phyloP scores from a whole-genome alignment of 2,797 vertebrate genomes.

The Avahi laniger region DNA sequence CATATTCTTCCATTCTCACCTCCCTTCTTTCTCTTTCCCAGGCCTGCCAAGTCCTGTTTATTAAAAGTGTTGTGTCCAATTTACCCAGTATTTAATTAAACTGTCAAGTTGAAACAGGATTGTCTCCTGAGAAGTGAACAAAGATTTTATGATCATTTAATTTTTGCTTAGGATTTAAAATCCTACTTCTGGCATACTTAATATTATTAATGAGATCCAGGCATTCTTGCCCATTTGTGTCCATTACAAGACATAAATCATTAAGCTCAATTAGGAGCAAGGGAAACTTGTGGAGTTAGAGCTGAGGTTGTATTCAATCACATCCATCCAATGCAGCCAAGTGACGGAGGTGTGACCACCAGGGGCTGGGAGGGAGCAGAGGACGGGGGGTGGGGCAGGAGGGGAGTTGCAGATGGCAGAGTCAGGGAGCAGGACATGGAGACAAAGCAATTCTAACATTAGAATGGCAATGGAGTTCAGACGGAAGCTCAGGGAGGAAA shows the following conservation, averaged over 20 bases:
- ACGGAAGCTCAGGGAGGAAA: neutral
- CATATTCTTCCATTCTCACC: constrained; percentile 47
- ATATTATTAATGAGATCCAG: constrained; percentile 79
- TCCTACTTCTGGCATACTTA: constrained; percentile 70
- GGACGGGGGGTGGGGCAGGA: neutral
- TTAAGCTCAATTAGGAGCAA: constrained; percentile 68
- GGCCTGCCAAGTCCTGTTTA: constrained; percentile 71
- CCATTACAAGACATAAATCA: constrained; percentile 76
- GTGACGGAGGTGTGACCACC: neutral
- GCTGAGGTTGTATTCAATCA: neutral
- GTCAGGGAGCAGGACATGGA: neutral
- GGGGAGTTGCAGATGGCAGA: neutral
- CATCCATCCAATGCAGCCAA: neutral
- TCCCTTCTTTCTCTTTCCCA: constrained; percentile 48
- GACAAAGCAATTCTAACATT: neutral
- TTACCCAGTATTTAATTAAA: constrained; percentile 81
- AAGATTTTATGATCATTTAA: constrained; percentile 80
- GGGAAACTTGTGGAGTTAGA: constrained; percentile 17
- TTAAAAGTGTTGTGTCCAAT: constrained; percentile 76
- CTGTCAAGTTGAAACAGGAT: constrained; percentile 77
- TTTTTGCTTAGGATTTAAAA: constrained; percentile 82
- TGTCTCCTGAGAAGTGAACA: constrained; percentile 75
- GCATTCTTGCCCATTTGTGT: constrained; percentile 74
- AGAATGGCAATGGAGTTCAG: neutral
- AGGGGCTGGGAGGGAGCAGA: neutral